These are phyloP conservation scores for Synergus itoensis DNA, from an alignment of 2,888 invertebrate species.

Conservation along the genomic window DNA sequence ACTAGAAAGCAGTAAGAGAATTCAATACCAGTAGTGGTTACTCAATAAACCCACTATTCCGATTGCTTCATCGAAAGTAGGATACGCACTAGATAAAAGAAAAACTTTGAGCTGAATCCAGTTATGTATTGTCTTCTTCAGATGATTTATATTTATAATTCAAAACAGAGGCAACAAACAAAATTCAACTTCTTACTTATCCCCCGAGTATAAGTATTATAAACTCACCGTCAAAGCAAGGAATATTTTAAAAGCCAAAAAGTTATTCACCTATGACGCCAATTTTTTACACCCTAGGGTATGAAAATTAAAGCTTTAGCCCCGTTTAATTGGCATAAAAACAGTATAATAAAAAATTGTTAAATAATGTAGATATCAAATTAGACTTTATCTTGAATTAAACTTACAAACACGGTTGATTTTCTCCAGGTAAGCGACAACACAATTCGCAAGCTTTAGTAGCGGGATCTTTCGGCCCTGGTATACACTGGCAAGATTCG, in stretches of 20 bases:
- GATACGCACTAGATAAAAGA: neutral
- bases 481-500: constrained; percentile 96
- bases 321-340: too few relatives aligned
- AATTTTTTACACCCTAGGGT: neutral
- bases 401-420: constrained; percentile 86
- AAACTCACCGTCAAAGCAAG: neutral
- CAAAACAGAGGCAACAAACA: neutral
- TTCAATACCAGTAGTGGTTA: neutral
- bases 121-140: neutral
- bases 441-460: constrained; percentile 96
- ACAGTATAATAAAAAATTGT: neutral
- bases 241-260: neutral
- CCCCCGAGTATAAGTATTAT: neutral
- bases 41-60: neutral
- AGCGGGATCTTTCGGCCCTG: constrained; percentile 87
- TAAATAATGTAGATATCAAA: neutral
- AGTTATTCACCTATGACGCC: neutral
- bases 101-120: neutral
- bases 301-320: neutral
- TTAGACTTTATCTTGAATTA: neutral
- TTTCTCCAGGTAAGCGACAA: constrained; percentile 91
- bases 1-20: neutral
- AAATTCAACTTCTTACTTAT: neutral
- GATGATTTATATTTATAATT: constrained; percentile 6
- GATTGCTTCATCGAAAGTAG: neutral